Base-by-base conservation (phyloP, 2,113 vertebrate species). In the Esox niger region DNA sequence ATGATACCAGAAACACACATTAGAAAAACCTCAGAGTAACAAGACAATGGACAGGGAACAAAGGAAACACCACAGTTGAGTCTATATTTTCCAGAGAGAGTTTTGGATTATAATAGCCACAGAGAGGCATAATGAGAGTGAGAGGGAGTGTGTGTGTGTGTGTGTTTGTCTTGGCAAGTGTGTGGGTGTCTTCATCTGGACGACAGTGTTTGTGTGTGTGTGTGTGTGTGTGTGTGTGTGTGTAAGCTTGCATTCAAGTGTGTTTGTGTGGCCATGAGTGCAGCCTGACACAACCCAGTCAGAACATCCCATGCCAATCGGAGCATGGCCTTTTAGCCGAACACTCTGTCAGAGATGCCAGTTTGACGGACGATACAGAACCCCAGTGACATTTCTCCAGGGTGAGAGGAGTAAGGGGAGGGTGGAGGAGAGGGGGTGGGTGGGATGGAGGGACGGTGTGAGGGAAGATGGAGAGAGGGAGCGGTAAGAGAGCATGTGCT, bases 361-460 rank as follows among this genome's bases (percentile, higher is more conserved):
- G 86, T 84, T 88, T 90, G 90, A 91, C 78, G 76, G 81, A 86
- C 79, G 70, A 80, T 59, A 58, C 65, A 32, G 38, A 71, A 69
- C 73, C 77, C 76, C 58, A 75, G 81, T 90, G 88, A 90, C 88
- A 89, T 87, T 85, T 90, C 83, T 90, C 84, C 68, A 32, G 81
- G 78, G 86, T 49, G 55, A 43, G 63, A 62, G 49, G 70, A 79
- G 71, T 69, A 73, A 77, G 58, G 46, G 4, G 15, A 10, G 74
- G 69, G 72, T 77, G 72, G 32, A 75, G 56, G 46, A 49, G 57
- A 79, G 75, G 57, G 57, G 74, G 71, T 26, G 54, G 57, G 38
- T 69, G 60, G 62, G 23, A 21, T 75, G 29, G 68, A 75, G 78
- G 76, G 67, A 82, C 71, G 79, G 77, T 71, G 77, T 11, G 29